Percentiles rank a stretch among this genome's conserved stretches.
These are phyloP conservation scores for Polydesmus complanatus DNA, from an alignment of 2,888 invertebrate species.

Conservation along the genomic window DNA sequence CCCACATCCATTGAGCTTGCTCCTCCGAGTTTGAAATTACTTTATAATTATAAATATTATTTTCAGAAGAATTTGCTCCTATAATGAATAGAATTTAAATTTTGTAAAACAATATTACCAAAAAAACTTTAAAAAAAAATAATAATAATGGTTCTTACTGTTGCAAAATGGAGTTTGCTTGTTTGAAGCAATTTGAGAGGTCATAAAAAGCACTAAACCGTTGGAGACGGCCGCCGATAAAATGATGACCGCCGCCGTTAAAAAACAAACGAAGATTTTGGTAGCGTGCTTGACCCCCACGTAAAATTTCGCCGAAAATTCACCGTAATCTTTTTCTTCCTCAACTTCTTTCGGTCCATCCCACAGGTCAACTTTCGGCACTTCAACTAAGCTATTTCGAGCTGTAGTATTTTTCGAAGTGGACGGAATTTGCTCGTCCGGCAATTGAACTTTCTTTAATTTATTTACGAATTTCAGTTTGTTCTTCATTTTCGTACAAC, in stretches of 20 bases:
- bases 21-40: conserved; percentile 22
- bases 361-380: too few species aligned
- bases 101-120: too few species aligned
- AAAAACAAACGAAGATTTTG: not conserved
- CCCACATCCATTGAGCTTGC: conserved; percentile 28
- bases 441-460: too few species aligned
- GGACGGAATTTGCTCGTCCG: too few species aligned
- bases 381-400: too few species aligned
- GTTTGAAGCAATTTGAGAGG: conserved; percentile 65
- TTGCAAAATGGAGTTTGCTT: conserved; percentile 67
- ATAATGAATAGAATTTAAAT: not conserved
- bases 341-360: not conserved
- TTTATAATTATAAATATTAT: conserved; percentile 17
- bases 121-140: too few species aligned
- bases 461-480: too few species aligned
- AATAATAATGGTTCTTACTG: conserved; percentile 37
- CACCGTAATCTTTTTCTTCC: not conserved
- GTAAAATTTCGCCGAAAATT: not conserved
- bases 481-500: too few species aligned
- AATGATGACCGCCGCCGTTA: conserved; percentile 41
- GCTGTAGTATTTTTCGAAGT: too few species aligned
- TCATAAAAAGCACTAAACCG: conserved; percentile 78
- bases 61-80: not conserved
- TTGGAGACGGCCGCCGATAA: conserved; percentile 74
- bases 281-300: not conserved